Evolutionary conservation across 37 sponge, comb jelly and placozoan genomes (phyloP), one percentile per base, ranked within the genome.

Genomic region (Crambe crambe): DNA sequence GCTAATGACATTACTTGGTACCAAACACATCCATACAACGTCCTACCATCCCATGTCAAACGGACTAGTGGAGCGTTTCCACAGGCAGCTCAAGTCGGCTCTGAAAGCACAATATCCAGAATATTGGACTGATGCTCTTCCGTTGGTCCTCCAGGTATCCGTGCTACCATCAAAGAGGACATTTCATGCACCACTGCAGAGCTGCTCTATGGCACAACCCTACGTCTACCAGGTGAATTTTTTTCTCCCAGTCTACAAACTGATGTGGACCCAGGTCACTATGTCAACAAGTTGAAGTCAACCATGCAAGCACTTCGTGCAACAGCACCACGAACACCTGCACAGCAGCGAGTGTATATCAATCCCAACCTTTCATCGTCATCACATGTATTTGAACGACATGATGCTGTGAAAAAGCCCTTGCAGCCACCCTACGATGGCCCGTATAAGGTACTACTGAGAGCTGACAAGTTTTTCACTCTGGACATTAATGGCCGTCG

Each of bases 191-290:
- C 76, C 20, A 35, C 84, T 51, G 87, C 92, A 59, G 92, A 91
- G 77, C 40, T 91, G 67, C 75, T 83, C 12, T 91, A 91, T 75
- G 92, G 92, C 59, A 80, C 85, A 1, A 86, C 92, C 23, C 76
- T 91, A 8, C 40, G 84, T 22, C 73, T 87, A 60, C 88, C 92
- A 1, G 88, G 92, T 37, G 85, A 83, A 74, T 87, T 82, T 75
- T 79, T 91, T 43, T 25, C 32, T 36, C 58, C 85, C 39, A 51
- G 44, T 70, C 22, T 57, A 47, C 51, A 47, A 47, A 47, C 51
- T 47, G 51, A 47, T 18, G 15, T 62, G 63, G 63, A 62, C 6
- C 63, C 63, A 62, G 26, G 17, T 8, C 26, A 23, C 25, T 62
- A 62, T 62, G 63, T 62, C 4, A 8, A 8, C 26, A 62, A 6